Evolutionary conservation across 2,113 vertebrate genomes (phyloP).

Genomic region (Macrotis lagotis): DNA sequence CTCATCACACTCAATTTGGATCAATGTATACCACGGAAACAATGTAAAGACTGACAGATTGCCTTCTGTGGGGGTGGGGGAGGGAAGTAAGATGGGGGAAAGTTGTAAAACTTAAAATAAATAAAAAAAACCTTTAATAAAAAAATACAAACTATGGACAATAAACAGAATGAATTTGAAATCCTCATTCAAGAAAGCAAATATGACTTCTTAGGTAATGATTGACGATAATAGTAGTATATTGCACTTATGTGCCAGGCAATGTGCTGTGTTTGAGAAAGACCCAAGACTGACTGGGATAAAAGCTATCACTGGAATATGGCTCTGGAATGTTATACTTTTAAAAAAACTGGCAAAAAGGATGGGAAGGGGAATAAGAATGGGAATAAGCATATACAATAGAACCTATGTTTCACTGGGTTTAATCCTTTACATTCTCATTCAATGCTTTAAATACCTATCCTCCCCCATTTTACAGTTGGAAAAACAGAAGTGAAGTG

Average conservation of each 20-base stretch:
- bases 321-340: background rate
- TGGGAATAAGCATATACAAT: background rate
- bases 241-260: background rate
- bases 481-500: background rate
- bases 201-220: background rate
- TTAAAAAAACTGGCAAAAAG: background rate
- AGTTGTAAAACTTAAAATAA: too few species aligned
- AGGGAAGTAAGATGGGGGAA: too few species aligned
- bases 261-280: background rate
- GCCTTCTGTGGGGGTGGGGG: too few species aligned
- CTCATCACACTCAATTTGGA: too few species aligned
- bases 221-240: background rate
- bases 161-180: background rate
- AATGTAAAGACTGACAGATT: too few species aligned
- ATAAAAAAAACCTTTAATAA: too few species aligned
- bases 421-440: background rate
- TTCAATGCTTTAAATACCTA: background rate
- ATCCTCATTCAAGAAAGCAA: background rate
- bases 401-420: background rate
- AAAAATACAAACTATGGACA: background rate
- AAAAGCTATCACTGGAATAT: background rate
- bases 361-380: background rate
- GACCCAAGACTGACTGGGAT: background rate
- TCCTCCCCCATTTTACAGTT: background rate
- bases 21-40: too few species aligned